Conservation (phyloP, 2,888 invertebrate species). For the Mantis religiosa region DNA sequence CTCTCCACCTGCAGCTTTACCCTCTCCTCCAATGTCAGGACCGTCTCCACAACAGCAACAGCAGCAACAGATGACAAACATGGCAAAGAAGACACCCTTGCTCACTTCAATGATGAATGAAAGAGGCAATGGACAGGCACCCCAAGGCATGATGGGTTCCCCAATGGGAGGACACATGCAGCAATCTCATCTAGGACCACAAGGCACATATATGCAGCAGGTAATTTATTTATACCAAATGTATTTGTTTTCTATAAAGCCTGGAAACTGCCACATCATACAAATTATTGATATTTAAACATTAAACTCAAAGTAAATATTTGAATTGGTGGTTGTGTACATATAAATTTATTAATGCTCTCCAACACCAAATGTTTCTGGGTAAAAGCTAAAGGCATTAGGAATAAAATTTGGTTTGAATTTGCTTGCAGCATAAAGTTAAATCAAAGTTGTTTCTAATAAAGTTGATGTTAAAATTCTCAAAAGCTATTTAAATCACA, state of each 20-base stretch:
- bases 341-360: no score
- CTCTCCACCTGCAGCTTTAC: conserved; percentile 47
- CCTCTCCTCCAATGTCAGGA: conserved; percentile 44
- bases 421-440: no score
- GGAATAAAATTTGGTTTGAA: no score
- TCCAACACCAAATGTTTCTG: no score
- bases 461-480: no score
- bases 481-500: no score
- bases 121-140: conserved; percentile 37
- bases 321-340: no score
- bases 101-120: conserved; percentile 46
- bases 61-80: conserved; percentile 37
- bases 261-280: no score
- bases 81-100: conserved; percentile 48
- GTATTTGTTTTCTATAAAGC: neutral
- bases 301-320: no score
- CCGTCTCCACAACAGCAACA: conserved; percentile 34
- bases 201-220: conserved; percentile 46
- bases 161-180: conserved; percentile 43
- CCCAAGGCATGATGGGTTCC: conserved; percentile 47
- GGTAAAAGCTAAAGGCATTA: no score
- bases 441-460: no score
- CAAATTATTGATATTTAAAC: no score
- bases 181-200: conserved; percentile 42
- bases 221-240: conserved; percentile 34